Conservation (phyloP, 2,113 vertebrate genomes). For the Notothenia coriiceps region DNA sequence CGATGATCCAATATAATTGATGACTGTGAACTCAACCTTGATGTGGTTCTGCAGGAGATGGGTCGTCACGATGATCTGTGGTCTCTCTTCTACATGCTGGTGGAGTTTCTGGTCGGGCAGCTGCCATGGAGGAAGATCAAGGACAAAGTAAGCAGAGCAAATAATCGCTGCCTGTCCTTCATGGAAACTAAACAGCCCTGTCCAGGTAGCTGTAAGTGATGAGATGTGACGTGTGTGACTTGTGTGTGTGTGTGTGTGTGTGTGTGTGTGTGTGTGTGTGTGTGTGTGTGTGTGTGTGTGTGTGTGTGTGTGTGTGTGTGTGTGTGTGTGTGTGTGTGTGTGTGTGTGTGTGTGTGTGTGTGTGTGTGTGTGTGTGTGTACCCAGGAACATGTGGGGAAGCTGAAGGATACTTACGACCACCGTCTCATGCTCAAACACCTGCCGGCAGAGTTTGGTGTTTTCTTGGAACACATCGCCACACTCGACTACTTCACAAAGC, state of each 20-base stretch:
- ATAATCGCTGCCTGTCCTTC: background rate
- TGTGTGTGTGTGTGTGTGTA: conserved; percentile 13
- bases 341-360: background rate
- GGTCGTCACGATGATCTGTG: conserved; percentile 98
- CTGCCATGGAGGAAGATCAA: conserved; percentile 99
- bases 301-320: too few relatives aligned
- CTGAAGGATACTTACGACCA: conserved; percentile 98
- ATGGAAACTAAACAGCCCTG: background rate
- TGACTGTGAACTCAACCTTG: background rate
- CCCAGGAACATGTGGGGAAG: conserved; percentile 97
- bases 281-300: too few relatives aligned
- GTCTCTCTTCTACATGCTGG: conserved; percentile 99
- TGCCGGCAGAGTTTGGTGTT: conserved; percentile 92
- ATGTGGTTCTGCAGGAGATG: conserved; percentile 90
- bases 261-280: too few relatives aligned
- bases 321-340: too few relatives aligned
- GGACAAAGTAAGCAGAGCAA: conserved; percentile 90
- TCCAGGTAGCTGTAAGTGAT: background rate
- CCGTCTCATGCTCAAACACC: conserved; percentile 96
- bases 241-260: too few relatives aligned
- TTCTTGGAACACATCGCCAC: conserved; percentile 95
- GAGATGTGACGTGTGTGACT: background rate
- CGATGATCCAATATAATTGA: background rate
- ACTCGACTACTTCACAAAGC: conserved; percentile 98
- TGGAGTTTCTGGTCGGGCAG: conserved; percentile 97